phyloP scores from a whole-genome alignment of 2,888 invertebrate genomes.

The Agrotis exclamationis region DNA sequence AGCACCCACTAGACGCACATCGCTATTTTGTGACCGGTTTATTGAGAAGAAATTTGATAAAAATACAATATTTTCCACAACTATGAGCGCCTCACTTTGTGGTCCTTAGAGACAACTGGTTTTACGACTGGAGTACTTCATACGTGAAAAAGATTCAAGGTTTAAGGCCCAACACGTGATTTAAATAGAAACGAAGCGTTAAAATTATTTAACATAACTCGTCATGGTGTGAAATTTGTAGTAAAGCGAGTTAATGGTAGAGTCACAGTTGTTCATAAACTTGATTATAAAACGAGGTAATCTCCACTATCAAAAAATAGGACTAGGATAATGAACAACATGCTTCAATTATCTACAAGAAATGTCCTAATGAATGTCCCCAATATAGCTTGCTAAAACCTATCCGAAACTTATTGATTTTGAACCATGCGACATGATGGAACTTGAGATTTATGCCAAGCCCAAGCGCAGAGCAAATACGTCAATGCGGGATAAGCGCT shows the following conservation, averaged over 20 bases:
- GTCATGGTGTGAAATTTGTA: slow-evolving; percentile 21
- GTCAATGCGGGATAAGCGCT: slow-evolving; percentile 66
- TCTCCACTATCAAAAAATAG: neutral
- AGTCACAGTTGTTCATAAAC: slow-evolving; percentile 10
- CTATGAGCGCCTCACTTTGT: slow-evolving; percentile 4
- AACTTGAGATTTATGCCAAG: slow-evolving; percentile 11
- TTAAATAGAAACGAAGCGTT: slow-evolving; percentile 55
- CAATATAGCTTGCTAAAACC: neutral
- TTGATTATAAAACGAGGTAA: slow-evolving; percentile 19
- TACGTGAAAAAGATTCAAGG: slow-evolving; percentile 42
- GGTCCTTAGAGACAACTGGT: slow-evolving; percentile 35
- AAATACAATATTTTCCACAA: slow-evolving; percentile 29
- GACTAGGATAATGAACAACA: neutral
- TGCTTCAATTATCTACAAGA: neutral
- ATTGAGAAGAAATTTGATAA: slow-evolving; percentile 35
- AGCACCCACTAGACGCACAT: slow-evolving; percentile 38
- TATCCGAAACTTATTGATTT: slow-evolving; percentile 12
- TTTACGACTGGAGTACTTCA: slow-evolving; percentile 28
- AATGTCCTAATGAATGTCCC: neutral
- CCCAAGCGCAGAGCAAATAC: slow-evolving; percentile 39
- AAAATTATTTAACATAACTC: slow-evolving; percentile 52
- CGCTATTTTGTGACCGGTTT: slow-evolving; percentile 42
- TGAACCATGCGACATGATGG: neutral
- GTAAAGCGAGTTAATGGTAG: slow-evolving; percentile 7
- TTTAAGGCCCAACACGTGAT: slow-evolving; percentile 38